Evolutionary conservation across 2,797 vertebrate species (phyloP).

Genomic region (Thunnus albacares): DNA sequence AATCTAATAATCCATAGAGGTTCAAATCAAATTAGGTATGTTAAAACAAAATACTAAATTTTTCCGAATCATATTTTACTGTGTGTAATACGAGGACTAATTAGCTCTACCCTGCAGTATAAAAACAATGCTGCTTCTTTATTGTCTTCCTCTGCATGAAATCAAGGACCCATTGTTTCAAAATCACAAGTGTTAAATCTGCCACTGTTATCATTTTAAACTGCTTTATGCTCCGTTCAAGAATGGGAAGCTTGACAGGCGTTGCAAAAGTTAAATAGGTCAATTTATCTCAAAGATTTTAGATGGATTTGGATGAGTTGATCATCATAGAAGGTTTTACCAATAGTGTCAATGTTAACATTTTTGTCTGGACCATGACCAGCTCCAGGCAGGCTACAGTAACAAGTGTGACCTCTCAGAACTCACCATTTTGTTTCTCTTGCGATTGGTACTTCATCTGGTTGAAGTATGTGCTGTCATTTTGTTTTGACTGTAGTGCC

Average conservation of each 20-base stretch:
- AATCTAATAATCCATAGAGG: too few species aligned
- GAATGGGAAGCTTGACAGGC: constrained; percentile 1
- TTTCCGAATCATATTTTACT: not conserved
- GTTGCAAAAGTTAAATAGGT: not conserved
- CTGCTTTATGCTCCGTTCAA: not conserved
- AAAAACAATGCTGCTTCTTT: not conserved
- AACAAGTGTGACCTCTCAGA: constrained; percentile 8
- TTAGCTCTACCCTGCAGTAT: not conserved
- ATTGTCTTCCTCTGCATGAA: constrained; percentile 15
- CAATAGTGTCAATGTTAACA: not conserved
- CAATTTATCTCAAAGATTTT: too few species aligned
- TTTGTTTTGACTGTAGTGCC: constrained; percentile 14
- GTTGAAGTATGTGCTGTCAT: constrained; percentile 7
- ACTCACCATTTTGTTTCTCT: constrained; percentile 9
- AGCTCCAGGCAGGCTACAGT: constrained; percentile 4
- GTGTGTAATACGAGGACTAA: not conserved
- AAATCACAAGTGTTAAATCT: not conserved
- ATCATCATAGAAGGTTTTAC: not conserved
- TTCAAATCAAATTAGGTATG: not conserved
- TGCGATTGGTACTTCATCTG: constrained; percentile 23
- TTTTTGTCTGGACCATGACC: constrained; percentile 9
- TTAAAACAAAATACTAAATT: not conserved
- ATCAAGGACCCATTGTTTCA: not conserved
- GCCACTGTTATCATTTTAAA: constrained; percentile 5
- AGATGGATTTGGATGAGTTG: not conserved